Conservation (phyloP, 2,888 invertebrate genomes). For the Pollenia griseotomentosa region DNA sequence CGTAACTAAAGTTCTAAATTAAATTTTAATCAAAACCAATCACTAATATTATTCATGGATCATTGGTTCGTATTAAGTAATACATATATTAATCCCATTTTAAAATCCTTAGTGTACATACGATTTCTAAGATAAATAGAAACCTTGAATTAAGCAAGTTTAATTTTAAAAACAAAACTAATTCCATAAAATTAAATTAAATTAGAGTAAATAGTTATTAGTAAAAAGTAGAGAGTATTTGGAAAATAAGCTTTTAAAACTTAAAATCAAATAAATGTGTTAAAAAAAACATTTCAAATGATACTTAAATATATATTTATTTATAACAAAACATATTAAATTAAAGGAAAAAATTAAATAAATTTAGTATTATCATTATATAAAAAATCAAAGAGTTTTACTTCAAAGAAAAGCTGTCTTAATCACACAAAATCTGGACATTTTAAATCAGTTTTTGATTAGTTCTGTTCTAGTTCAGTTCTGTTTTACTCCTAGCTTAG, state of each 20-base stretch:
- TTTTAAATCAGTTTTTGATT: too few relatives aligned
- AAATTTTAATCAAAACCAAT: conserved; percentile 70
- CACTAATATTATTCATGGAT: conserved; percentile 50
- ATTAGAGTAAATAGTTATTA: background rate
- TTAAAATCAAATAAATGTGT: conserved; percentile 33
- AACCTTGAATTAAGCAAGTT: conserved; percentile 53
- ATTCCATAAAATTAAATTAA: conserved; percentile 43
- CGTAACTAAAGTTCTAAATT: conserved; percentile 80
- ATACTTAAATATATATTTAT: conserved; percentile 57
- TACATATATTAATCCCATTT: conserved; percentile 2
- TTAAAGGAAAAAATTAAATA: conserved; percentile 42
- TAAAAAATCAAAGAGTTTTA: conserved; percentile 38
- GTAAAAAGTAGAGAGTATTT: conserved; percentile 22
- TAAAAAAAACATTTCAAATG: background rate
- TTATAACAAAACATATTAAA: conserved; percentile 43
- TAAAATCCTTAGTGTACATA: conserved; percentile 27
- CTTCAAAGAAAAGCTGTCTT: background rate
- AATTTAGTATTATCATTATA: conserved; percentile 59
- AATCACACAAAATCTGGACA: too few relatives aligned
- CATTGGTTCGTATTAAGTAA: conserved; percentile 22
- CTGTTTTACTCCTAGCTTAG: too few relatives aligned
- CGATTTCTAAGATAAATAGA: background rate
- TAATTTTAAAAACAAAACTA: conserved; percentile 12
- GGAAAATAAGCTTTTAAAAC: conserved; percentile 62
- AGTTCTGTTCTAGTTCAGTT: too few relatives aligned